Conservation (phyloP, 2,797 vertebrate species). For the Zenarchopterus dispar region DNA sequence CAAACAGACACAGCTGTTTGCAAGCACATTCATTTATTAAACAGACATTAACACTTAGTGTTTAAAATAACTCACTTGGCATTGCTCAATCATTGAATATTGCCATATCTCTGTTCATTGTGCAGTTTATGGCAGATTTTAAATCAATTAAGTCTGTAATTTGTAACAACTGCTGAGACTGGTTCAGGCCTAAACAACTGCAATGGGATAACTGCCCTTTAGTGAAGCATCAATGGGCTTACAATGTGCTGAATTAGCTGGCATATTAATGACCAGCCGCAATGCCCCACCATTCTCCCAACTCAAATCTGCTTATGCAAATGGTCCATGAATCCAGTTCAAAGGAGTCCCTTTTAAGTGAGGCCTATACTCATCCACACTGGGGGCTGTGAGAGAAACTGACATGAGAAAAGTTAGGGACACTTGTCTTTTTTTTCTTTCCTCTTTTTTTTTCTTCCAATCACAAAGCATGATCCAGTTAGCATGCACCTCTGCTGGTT, state of each 20-base stretch:
- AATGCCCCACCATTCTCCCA: slow-evolving; percentile 92
- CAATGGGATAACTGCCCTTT: slow-evolving; percentile 98
- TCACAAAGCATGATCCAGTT: slow-evolving; percentile 97
- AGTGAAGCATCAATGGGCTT: slow-evolving; percentile 99
- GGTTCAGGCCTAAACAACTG: slow-evolving; percentile 94
- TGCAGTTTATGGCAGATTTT: slow-evolving; percentile 86
- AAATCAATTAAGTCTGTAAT: slow-evolving; percentile 99
- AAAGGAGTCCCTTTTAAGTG: slow-evolving; percentile 95
- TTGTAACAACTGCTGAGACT: slow-evolving; percentile 98
- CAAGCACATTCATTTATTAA: slow-evolving; percentile 64
- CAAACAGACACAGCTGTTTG: slow-evolving; percentile 63
- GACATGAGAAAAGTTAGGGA: slow-evolving; percentile 99
- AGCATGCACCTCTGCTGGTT: slow-evolving; percentile 95
- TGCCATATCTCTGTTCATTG: slow-evolving; percentile 75
- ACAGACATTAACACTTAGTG: slow-evolving; percentile 53
- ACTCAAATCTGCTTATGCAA: slow-evolving; percentile 99
- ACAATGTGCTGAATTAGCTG: slow-evolving; percentile 99
- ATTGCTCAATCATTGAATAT: slow-evolving; percentile 51
- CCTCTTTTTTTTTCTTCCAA: slow-evolving; percentile 24
- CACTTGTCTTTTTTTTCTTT: slow-evolving; percentile 89
- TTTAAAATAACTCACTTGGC: slow-evolving; percentile 49
- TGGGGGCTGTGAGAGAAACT: slow-evolving; percentile 89
- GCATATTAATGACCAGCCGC: slow-evolving; percentile 99
- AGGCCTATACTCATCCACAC: slow-evolving; percentile 77
- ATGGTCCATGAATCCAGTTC: slow-evolving; percentile 99